Evolutionary conservation across 2,113 vertebrate genomes (phyloP).

Genomic region (Sebastes fasciatus): DNA sequence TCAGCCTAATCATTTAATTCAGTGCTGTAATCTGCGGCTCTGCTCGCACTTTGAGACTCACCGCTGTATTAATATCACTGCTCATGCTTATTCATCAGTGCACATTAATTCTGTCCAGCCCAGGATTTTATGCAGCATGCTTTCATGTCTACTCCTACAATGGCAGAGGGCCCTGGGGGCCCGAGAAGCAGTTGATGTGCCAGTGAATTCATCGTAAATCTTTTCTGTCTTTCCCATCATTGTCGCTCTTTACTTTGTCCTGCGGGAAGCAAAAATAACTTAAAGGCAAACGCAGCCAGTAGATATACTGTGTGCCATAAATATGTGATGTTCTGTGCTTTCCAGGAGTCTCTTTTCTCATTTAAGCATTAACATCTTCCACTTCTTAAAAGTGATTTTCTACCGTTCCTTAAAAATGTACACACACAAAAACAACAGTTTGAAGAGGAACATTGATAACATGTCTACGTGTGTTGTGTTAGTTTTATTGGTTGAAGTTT

Average conservation of each 20-base stretch:
- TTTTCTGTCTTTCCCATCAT: slow-evolving; percentile 24
- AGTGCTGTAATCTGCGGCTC: slow-evolving; percentile 24
- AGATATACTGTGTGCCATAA: not conserved
- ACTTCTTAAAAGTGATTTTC: not conserved
- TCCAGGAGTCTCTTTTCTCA: not conserved
- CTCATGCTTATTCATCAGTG: slow-evolving; percentile 68
- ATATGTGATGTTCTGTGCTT: not conserved
- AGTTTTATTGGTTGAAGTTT: not conserved
- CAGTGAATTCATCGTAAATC: slow-evolving; percentile 41
- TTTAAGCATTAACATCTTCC: not conserved
- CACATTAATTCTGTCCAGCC: slow-evolving; percentile 52
- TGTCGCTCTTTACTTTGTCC: slow-evolving; percentile 26
- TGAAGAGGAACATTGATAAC: not conserved
- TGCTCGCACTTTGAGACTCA: slow-evolving; percentile 36
- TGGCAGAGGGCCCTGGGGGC: slow-evolving; percentile 31
- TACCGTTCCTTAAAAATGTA: not conserved
- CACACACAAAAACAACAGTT: not conserved
- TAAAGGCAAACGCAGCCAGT: not conserved
- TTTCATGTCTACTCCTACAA: slow-evolving; percentile 61
- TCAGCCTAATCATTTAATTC: slow-evolving; percentile 36
- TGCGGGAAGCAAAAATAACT: not conserved
- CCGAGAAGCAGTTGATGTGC: slow-evolving; percentile 45
- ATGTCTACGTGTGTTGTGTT: not conserved
- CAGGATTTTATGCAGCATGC: slow-evolving; percentile 30
- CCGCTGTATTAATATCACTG: slow-evolving; percentile 40